Percentiles rank a stretch among this genome's conserved stretches.
These are phyloP conservation scores for Spisula solida DNA, from an alignment of 2,888 invertebrate species.

Conservation along the genomic window DNA sequence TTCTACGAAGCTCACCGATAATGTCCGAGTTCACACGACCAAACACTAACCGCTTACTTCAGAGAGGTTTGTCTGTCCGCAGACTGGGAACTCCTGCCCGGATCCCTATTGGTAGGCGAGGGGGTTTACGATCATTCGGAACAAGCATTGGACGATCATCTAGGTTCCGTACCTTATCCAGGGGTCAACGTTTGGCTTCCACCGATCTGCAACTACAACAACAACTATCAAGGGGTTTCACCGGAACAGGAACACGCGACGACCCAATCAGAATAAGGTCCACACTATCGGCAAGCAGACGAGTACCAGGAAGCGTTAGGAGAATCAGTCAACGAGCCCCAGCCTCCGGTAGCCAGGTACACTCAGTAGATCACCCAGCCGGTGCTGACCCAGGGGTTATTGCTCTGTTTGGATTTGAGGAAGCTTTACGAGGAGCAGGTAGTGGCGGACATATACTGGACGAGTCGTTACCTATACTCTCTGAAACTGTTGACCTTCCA, in stretches of 20 bases:
- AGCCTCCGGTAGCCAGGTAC: neutral
- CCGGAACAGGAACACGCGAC: conserved; percentile 33
- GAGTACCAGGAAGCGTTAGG: neutral
- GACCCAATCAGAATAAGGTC: conserved; percentile 26
- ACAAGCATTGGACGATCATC: neutral
- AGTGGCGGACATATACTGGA: neutral
- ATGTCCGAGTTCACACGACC: neutral
- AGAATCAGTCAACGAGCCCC: neutral
- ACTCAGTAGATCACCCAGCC: neutral
- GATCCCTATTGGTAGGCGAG: neutral
- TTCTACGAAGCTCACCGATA: neutral
- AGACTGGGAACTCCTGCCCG: neutral
- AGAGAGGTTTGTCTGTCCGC: neutral
- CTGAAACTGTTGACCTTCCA: conserved; percentile 29
- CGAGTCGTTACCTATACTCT: neutral
- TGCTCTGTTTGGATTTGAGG: conserved; percentile 41
- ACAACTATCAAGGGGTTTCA: neutral
- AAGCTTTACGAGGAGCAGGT: neutral
- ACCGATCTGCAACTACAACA: neutral
- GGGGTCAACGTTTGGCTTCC: neutral
- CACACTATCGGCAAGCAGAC: neutral
- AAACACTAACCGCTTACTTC: neutral
- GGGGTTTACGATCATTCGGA: neutral
- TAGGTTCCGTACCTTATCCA: neutral
- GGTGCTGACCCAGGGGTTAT: conserved; percentile 11